Percentiles rank a stretch among this genome's conserved stretches.
phyloP scores from a whole-genome alignment of 2,113 vertebrate genomes.

The Erythrocebus patas region DNA sequence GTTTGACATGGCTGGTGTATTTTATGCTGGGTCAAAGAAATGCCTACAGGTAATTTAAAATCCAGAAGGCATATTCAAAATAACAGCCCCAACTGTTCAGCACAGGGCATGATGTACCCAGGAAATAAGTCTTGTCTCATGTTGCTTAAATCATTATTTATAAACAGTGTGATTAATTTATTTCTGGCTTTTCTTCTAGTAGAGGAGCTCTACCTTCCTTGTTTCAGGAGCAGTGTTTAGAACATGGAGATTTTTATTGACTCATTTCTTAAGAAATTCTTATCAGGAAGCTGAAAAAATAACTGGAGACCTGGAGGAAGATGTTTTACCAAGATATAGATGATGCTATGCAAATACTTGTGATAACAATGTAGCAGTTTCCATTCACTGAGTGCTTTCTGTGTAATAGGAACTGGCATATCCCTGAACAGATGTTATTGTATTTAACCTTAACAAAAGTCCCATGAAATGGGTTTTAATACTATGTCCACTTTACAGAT shows the following conservation, averaged over 20 bases:
- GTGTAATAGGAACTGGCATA: neutral
- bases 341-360: neutral
- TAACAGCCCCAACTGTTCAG: slow-evolving; percentile 20
- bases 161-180: slow-evolving; percentile 44
- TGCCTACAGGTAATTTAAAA: slow-evolving; percentile 6
- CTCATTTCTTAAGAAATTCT: neutral
- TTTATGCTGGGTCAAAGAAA: slow-evolving; percentile 11
- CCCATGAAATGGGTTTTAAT: neutral
- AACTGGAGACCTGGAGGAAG: neutral
- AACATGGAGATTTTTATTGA: neutral
- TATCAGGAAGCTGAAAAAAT: slow-evolving; percentile 24
- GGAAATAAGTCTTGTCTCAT: slow-evolving; percentile 39
- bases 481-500: neutral
- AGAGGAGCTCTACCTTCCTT: neutral
- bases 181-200: slow-evolving; percentile 50
- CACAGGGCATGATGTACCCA: slow-evolving; percentile 17
- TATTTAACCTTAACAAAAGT: neutral
- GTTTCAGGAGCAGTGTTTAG: neutral
- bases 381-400: neutral
- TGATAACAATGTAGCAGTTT: neutral
- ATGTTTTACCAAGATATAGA: neutral
- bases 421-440: neutral
- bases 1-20: neutral
- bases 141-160: slow-evolving; percentile 65
- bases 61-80: slow-evolving; percentile 34